Evolutionary conservation across 2,797 vertebrate species (phyloP).

Genomic region (Champsocephalus esox): DNA sequence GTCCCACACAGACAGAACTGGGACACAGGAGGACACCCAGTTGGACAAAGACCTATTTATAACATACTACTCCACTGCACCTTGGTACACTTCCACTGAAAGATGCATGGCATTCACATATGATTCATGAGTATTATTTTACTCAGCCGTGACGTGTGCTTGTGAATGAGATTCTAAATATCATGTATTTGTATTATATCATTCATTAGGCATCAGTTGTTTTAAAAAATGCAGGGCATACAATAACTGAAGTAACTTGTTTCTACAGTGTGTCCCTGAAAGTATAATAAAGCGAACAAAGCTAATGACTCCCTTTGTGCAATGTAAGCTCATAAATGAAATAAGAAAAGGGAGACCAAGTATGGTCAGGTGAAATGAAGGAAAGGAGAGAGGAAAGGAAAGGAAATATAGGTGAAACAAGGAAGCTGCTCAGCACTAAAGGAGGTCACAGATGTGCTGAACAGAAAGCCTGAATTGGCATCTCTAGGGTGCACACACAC

Average conservation of each 20-base stretch:
- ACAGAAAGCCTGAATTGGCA: conserved; percentile 59
- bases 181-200: background rate
- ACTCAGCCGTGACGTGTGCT: conserved; percentile 17
- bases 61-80: conserved; percentile 57
- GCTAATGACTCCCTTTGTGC: conserved; percentile 28
- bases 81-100: conserved; percentile 42
- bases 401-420: conserved; percentile 34
- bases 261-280: background rate
- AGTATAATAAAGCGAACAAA: conserved; percentile 12
- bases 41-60: conserved; percentile 67
- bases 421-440: conserved; percentile 66
- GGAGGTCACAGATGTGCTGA: conserved; percentile 78
- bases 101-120: conserved; percentile 50
- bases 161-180: conserved; percentile 22
- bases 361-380: conserved; percentile 39
- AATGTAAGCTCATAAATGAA: conserved; percentile 21
- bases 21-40: conserved; percentile 71
- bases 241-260: conserved; percentile 1
- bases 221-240: conserved; percentile 13
- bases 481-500: conserved; percentile 50
- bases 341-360: conserved; percentile 15
- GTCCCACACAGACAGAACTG: conserved; percentile 74
- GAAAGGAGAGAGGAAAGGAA: conserved; percentile 27
- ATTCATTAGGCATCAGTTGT: conserved; percentile 4
- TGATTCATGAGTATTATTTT: conserved; percentile 33